phyloP scores from a whole-genome alignment of 1,140 invertebrate genomes.

The Callitettix versicolor region DNA sequence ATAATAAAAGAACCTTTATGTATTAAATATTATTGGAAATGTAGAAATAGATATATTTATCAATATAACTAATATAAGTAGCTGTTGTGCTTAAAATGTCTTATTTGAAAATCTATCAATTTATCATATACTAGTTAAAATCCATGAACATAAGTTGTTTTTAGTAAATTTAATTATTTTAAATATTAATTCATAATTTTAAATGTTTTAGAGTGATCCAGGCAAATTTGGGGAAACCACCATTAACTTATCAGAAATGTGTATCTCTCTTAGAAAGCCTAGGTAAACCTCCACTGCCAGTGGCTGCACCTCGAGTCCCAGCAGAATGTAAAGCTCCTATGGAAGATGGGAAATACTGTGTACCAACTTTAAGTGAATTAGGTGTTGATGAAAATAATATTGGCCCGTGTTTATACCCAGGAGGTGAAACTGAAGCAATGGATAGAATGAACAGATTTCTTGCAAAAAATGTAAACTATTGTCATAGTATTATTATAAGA shows the following conservation, averaged over 20 bases:
- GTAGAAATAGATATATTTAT: too few relatives aligned
- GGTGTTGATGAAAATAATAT: conserved; percentile 70
- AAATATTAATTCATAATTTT: not conserved
- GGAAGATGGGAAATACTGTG: conserved; percentile 65
- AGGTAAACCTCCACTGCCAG: conserved; percentile 39
- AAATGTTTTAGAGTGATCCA: conserved; percentile 40
- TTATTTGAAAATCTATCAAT: too few relatives aligned
- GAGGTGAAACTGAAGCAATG: conserved; percentile 70
- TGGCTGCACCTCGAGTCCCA: conserved; percentile 37
- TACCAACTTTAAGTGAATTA: conserved; percentile 75
- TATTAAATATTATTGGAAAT: too few relatives aligned
- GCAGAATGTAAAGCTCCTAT: conserved; percentile 37
- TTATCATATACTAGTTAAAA: too few relatives aligned
- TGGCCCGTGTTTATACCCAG: conserved; percentile 59
- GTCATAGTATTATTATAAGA: too few relatives aligned
- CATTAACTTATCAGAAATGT: conserved; percentile 61
- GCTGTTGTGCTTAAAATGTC: too few relatives aligned
- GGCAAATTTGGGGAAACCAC: conserved; percentile 50
- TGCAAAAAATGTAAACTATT: conserved; percentile 67
- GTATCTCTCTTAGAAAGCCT: conserved; percentile 45
- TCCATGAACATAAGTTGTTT: too few relatives aligned
- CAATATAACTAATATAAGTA: too few relatives aligned
- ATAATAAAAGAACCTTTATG: too few relatives aligned
- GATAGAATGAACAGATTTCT: conserved; percentile 68
- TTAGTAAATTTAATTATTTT: too few relatives aligned